These are phyloP conservation scores for Globodera rostochiensis DNA, from an alignment of 1,140 invertebrate species.

Conservation along the genomic window DNA sequence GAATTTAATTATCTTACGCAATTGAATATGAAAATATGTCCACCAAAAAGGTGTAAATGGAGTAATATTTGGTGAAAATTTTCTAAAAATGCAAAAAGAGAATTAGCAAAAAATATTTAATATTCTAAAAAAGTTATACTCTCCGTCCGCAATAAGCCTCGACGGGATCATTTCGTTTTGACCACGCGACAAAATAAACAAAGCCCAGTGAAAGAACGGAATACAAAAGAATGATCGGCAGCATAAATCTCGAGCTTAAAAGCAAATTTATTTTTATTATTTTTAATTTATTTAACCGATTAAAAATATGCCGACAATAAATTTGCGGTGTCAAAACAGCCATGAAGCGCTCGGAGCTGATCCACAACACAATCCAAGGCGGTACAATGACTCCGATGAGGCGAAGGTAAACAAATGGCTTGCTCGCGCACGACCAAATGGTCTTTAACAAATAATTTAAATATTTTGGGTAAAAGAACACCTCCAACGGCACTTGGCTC, in stretches of 20 bases:
- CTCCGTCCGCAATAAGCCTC: constrained; percentile 43
- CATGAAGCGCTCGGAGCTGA: constrained; percentile 41
- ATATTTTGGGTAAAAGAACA: background rate
- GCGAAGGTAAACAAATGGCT: constrained; percentile 44
- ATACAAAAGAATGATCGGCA: constrained; percentile 30
- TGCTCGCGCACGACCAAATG: constrained; percentile 39
- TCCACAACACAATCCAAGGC: constrained; percentile 42
- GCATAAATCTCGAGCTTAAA: background rate
- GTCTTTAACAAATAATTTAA: constrained; percentile 24
- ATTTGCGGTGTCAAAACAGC: constrained; percentile 44
- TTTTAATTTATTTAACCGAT: constrained; percentile 25
- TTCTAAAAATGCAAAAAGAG: background rate
- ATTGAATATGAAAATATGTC: constrained; percentile 35
- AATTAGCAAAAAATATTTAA: background rate
- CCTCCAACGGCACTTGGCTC: constrained; percentile 34
- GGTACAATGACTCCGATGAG: constrained; percentile 36
- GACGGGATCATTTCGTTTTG: constrained; percentile 24
- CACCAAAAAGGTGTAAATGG: constrained; percentile 40
- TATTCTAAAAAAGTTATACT: background rate
- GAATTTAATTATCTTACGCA: constrained; percentile 1
- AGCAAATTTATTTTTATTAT: background rate
- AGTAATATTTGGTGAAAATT: constrained; percentile 34
- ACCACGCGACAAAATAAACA: constrained; percentile 35
- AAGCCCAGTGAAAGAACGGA: constrained; percentile 14
- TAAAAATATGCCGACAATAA: constrained; percentile 32